Conservation (phyloP, 2,888 invertebrate genomes). For the Aquatica leii region DNA sequence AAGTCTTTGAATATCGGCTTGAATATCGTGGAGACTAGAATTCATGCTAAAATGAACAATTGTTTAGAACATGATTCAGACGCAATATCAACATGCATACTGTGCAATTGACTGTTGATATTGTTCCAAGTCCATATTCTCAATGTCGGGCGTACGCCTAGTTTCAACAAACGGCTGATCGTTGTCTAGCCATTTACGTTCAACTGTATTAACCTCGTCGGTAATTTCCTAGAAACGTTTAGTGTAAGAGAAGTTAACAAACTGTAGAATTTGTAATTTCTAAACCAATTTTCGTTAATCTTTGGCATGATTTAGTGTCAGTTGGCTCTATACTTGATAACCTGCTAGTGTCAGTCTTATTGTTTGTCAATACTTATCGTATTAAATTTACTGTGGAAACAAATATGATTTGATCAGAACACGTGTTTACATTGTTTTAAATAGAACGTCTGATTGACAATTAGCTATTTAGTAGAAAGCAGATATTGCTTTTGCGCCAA, state of each 20-base stretch:
- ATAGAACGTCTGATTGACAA: too few species aligned
- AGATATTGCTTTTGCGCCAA: too few species aligned
- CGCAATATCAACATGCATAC: slow-evolving; percentile 64
- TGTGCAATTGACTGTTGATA: slow-evolving; percentile 75
- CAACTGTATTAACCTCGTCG: slow-evolving; percentile 66
- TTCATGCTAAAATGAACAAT: slow-evolving; percentile 75
- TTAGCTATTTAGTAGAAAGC: too few species aligned
- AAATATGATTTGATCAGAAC: too few species aligned
- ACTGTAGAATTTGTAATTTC: too few species aligned
- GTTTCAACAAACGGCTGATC: slow-evolving; percentile 70
- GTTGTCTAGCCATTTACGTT: slow-evolving; percentile 73
- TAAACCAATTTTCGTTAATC: too few species aligned
- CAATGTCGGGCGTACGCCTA: slow-evolving; percentile 77
- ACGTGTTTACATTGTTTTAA: too few species aligned
- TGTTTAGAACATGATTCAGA: slow-evolving; percentile 19
- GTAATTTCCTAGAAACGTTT: slow-evolving; percentile 64
- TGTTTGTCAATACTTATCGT: too few species aligned
- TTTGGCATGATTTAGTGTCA: too few species aligned
- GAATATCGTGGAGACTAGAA: slow-evolving; percentile 91
- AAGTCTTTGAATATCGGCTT: slow-evolving; percentile 91
- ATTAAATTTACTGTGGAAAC: too few species aligned
- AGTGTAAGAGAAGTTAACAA: slow-evolving; percentile 3
- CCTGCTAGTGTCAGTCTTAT: too few species aligned
- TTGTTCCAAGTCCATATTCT: slow-evolving; percentile 78
- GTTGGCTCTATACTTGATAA: too few species aligned